Evolutionary conservation across 2,797 vertebrate species (phyloP), one percentile per base, ranked within the genome.

Genomic region (Crenichthys baileyi): DNA sequence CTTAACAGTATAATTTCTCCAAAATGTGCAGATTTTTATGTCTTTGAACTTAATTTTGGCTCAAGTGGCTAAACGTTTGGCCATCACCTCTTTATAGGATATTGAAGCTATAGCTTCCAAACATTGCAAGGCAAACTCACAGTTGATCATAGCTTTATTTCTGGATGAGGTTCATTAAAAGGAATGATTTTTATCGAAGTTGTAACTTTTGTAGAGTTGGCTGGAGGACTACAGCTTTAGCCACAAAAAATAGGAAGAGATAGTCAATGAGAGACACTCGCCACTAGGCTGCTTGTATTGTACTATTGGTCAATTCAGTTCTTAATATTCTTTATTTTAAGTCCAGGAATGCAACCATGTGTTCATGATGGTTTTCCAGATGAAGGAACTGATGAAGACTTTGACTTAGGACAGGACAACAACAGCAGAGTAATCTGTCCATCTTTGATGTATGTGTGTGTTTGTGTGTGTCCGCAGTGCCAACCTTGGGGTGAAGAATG

Each of bases 401-500:
- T 71, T 78, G 29, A 72, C 78, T 56, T 73, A 63, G 72, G 68
- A 80, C 82, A 41, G 76, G 76, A 78, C 79, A 79, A 81, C 78
- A 78, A 75, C 75, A 65, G 58, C 65, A 60, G 22, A 80, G 83
- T 55, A 72, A 84, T 80, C 78, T 81, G 83, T 79, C 68, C 60
- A 31, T 79, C 65, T 76, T 39, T 6, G 48, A 71, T 75, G 51
- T 76, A 75, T 73, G 68, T 81, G 65, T 83, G 67, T 83, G 76
- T 79, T 3, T 86, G 44, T 78, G 76, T 82, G 79, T 70, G 72
- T 76, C 39, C 22, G 55, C 48, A 77, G 78, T 77, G 86, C 78
- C 89, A 88, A 88, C 89, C 88, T 91, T 90, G 89, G 88, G 85
- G 78, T 90, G 88, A 90, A 72, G 78, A 89, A 91, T 88, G 81